A percentile compares a stretch with the other conserved stretches of the same genome.
phyloP scores from a whole-genome alignment of 2,113 vertebrate species.

The Phycodurus eques region DNA sequence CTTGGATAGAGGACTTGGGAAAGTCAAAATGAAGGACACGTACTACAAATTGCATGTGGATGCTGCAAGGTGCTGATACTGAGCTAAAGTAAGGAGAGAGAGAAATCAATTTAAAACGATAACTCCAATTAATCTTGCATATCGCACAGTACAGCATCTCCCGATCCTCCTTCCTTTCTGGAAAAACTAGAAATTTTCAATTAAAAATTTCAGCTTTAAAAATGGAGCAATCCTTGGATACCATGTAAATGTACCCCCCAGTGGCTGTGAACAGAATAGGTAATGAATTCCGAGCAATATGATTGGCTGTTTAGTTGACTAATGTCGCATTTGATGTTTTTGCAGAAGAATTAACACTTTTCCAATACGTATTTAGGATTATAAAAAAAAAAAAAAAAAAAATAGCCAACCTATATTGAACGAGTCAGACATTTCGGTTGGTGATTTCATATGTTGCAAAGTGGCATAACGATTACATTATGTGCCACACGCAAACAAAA shows the following conservation, averaged over 20 bases:
- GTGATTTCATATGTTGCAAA: no score
- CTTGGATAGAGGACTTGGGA: slow-evolving; percentile 31
- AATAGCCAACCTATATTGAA: neutral
- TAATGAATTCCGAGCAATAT: neutral
- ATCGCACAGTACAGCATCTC: no score
- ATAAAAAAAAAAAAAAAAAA: neutral
- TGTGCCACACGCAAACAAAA: no score
- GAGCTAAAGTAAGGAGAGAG: neutral
- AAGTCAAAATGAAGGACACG: slow-evolving; percentile 50
- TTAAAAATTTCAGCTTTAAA: neutral
- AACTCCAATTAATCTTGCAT: neutral
- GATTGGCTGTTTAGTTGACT: neutral
- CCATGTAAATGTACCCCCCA: neutral
- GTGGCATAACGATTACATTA: no score
- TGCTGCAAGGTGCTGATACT: neutral
- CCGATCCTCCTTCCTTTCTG: no score
- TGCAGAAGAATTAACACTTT: neutral
- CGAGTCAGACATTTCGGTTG: no score
- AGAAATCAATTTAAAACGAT: neutral
- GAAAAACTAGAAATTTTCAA: neutral
- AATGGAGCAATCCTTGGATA: neutral
- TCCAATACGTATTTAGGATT: neutral
- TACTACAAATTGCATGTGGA: slow-evolving; percentile 24
- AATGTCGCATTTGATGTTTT: neutral
- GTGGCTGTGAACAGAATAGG: neutral